phyloP scores from a whole-genome alignment of 2,113 vertebrate species.

The Serilophus lunatus region DNA sequence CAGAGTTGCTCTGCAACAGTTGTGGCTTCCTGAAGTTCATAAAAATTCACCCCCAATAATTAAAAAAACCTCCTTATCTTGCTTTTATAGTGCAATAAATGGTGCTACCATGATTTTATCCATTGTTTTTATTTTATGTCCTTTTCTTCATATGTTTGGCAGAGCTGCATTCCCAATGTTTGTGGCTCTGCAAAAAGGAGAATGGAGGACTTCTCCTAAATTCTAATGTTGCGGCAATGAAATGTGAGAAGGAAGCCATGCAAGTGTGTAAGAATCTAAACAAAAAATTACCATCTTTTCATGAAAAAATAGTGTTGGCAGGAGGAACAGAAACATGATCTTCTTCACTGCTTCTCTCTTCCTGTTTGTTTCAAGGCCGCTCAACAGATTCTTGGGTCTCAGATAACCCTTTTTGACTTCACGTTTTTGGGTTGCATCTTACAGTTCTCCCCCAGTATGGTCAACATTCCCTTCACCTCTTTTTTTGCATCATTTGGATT shows the following conservation, averaged over 20 bases:
- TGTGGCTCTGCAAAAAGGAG: neutral
- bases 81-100: neutral
- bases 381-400: neutral
- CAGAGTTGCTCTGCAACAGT: neutral
- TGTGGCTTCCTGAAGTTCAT: neutral
- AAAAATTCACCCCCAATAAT: neutral
- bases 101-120: rapidly evolving
- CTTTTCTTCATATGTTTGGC: neutral
- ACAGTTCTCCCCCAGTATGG: neutral
- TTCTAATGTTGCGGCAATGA: neutral
- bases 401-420: neutral
- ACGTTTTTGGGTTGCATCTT: neutral
- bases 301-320: neutral
- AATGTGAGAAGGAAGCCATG: rapidly evolving
- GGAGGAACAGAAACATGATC: neutral
- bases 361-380: neutral
- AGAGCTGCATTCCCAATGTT: neutral
- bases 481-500: neutral
- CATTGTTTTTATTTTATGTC: neutral
- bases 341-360: neutral
- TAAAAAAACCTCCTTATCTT: neutral
- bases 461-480: neutral
- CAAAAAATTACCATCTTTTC: neutral
- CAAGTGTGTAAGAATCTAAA: neutral
- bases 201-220: neutral